Conservation (phyloP, 1,140 invertebrate species). For the Lepidotrigona ventralis region DNA sequence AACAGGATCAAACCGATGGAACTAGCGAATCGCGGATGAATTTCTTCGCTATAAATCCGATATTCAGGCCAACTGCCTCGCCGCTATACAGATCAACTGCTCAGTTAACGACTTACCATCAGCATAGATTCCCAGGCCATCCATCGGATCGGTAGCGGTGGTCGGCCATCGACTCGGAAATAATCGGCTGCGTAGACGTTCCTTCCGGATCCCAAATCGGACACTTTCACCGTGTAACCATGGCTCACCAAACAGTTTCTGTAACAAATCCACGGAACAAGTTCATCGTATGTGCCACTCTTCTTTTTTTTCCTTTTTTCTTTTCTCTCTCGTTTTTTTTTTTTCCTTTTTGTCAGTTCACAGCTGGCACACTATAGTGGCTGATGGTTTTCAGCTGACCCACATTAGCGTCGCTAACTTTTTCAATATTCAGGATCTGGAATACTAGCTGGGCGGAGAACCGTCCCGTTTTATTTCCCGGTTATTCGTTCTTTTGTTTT, state of each 20-base stretch:
- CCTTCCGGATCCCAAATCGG: conserved; percentile 87
- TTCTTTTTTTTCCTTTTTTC: not conserved
- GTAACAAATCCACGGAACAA: conserved; percentile 61
- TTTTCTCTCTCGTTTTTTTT: not conserved
- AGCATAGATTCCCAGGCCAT: conserved; percentile 87
- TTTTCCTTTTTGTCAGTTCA: not conserved
- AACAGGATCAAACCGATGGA: not conserved
- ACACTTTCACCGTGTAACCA: conserved; percentile 89
- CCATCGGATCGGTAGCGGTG: conserved; percentile 85
- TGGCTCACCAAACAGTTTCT: conserved; percentile 93
- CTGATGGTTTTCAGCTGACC: conserved; percentile 4
- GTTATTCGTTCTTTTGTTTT: conserved; percentile 1
- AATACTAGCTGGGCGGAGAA: not conserved
- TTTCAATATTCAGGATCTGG: conserved; percentile 14
- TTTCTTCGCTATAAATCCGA: not conserved
- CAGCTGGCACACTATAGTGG: not conserved
- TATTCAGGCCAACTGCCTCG: not conserved
- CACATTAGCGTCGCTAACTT: conserved; percentile 15
- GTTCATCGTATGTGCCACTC: not conserved
- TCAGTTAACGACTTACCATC: conserved; percentile 80
- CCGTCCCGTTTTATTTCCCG: not conserved
- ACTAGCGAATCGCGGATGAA: not conserved
- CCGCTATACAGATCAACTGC: not conserved
- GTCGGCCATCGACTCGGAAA: conserved; percentile 83
- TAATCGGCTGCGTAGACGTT: conserved; percentile 87